Evolutionary conservation across 2,888 invertebrate species (phyloP), one percentile per base, ranked within the genome.

Genomic region (Cinara cedri): DNA sequence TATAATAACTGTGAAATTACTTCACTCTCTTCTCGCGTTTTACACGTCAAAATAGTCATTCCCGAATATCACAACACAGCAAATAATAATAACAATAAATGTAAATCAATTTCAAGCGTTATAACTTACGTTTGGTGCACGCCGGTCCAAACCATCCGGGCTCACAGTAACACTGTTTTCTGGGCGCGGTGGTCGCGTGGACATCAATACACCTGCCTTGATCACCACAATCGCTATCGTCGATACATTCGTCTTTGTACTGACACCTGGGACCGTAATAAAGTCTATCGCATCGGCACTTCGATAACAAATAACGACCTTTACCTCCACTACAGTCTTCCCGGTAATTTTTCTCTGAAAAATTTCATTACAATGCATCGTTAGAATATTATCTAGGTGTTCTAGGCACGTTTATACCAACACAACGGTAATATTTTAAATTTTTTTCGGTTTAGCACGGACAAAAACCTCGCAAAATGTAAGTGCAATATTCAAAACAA

Each of bases 81-180:
- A 68, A 4, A 51, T 19, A 21, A 14, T 14, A n/a, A 21, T 6
- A 51, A 11, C 1, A 34, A 34, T 34, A 6, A 34, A 34, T 4
- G 6, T 4, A 34, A 34, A 34, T 4, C 3, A 34, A 19, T 42
- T 44, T 63, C 13, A 42, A 66, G 24, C 21, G 14, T 34, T 34
- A 34, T 54, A 14, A 87, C 90, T 90, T 85, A 94, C 95, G 90
- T 87, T 93, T 93, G 82, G 90, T 90, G 85, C 97, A 97, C 0
- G 91, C 91, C 26, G 90, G 89, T 3, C 97, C 97, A 84, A 92
- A 94, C 90, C 93, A 96, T 19, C 97, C 97, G 75, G 90, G 88
- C 81, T 94, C 91, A 85, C 97, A 98, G 86, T 93, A 98, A 85
- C 98, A 98, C 84, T 93, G 93, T 83, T 90, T 90, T 57, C 89